A percentile compares a stretch with the other conserved stretches of the same genome.
Conservation (phyloP, 2,797 vertebrate species). For the Pelochelys cantorii region DNA sequence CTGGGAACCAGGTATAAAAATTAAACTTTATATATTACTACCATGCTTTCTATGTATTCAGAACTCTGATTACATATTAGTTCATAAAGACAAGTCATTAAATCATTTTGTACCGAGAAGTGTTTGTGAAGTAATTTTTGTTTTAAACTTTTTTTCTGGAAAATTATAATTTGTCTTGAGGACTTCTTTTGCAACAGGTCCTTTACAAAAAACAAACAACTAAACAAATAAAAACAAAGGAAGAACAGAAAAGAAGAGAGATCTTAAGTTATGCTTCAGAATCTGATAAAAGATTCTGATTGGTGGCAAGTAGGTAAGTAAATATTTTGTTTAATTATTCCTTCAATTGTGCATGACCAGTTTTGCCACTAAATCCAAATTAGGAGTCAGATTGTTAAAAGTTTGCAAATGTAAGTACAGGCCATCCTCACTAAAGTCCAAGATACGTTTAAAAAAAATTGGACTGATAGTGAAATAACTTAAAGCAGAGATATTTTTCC, state of each 20-base stretch:
- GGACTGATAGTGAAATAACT: too few species aligned
- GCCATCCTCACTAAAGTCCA: too few species aligned
- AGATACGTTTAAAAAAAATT: too few species aligned
- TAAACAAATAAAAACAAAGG: neutral
- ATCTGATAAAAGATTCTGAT: constrained; percentile 3
- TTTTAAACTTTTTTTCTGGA: constrained; percentile 40
- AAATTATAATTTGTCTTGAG: constrained; percentile 24
- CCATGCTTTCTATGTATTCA: constrained; percentile 12
- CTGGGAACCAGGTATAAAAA: neutral
- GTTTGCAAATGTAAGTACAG: neutral
- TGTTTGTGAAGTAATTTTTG: constrained; percentile 41
- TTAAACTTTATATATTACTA: neutral
- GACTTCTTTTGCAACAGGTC: constrained; percentile 47
- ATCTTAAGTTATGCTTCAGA: constrained; percentile 8
- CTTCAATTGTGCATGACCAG: neutral
- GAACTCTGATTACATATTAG: neutral
- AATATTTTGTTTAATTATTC: constrained; percentile 31
- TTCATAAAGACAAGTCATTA: constrained; percentile 52
- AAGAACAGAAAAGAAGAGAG: constrained; percentile 15
- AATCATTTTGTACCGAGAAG: constrained; percentile 21
- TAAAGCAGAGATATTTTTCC: too few species aligned
- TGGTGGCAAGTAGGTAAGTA: constrained; percentile 73
- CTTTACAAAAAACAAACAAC: constrained; percentile 47
- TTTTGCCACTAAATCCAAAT: constrained; percentile 1
- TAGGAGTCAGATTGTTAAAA: neutral